Base-by-base conservation (phyloP, 2,888 invertebrate genomes). In the Atrina japonica region DNA sequence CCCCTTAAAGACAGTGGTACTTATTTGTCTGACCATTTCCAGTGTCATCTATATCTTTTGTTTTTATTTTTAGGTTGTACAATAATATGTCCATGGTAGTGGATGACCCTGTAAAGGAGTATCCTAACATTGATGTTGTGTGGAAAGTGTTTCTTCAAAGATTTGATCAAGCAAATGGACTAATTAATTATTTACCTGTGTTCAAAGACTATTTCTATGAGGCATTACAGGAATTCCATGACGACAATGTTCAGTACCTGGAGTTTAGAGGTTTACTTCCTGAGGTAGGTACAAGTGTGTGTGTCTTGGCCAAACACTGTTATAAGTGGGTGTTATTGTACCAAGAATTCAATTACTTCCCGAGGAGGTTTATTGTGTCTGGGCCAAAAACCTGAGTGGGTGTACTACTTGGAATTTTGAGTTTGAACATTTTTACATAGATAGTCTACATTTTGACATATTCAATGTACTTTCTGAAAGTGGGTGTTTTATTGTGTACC, bases 181-280 rank as follows among this genome's bases (percentile, higher is more conserved):
- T 88, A 3, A 68, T 89, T 14, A 77, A 78, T 60, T 82, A 87
- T 60, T 78, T 76, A 6, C 84, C 85, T 0, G 84, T 88, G 16
- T 86, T 88, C 70, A 67, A 68, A 23, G 84, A 84, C 52, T 89
- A 88, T 70, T 83, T 81, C 61, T 76, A 77, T 40, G 79, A 84
- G 35, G 85, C 84, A 0, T 72, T 89, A 52, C 40, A 66, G 14
- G 80, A 83, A 52, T 85, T 87, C 59, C 64, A 74, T 23, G 73
- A 77, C 3, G 89, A 89, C 73, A 87, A 86, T 75, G 88, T 89
- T 0, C 88, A 88, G 75, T 89, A 88, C 67, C 47, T 88, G 3
- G 89, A 89, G 74, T 66, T 88, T 14, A 71, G 89, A 41, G 80
- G 75, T 18, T 66, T 87, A 0, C 55, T 89, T 9, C 67, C 76